Evolutionary conservation across 1,140 invertebrate species (phyloP).

Genomic region (Ephestia elutella): DNA sequence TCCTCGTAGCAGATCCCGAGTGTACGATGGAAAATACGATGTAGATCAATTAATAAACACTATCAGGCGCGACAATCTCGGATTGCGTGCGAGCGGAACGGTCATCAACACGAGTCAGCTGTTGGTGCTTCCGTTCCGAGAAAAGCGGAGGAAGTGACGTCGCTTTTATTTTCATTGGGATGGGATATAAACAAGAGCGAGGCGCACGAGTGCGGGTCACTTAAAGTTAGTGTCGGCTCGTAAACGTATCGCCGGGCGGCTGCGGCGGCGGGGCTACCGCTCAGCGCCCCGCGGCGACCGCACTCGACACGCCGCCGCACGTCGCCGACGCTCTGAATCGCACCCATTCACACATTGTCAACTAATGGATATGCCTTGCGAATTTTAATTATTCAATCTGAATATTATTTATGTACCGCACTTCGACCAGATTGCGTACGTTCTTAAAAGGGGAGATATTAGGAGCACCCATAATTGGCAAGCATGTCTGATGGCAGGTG

Average conservation of each 20-base stretch:
- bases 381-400: constrained; percentile 16
- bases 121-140: constrained; percentile 11
- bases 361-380: constrained; percentile 46
- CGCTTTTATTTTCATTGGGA: constrained; percentile 63
- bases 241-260: constrained; percentile 66
- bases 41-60: not conserved
- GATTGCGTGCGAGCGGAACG: not conserved
- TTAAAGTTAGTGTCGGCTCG: constrained; percentile 70
- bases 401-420: not conserved
- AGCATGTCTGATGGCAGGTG: too few species aligned
- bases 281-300: constrained; percentile 61
- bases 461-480: too few species aligned
- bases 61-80: not conserved
- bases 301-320: constrained; percentile 70
- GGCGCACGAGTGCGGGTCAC: constrained; percentile 60
- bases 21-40: not conserved
- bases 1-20: too few species aligned
- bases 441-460: too few species aligned
- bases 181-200: constrained; percentile 58
- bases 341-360: constrained; percentile 63
- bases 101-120: constrained; percentile 9
- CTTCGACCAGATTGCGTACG: too few species aligned
- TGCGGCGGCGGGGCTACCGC: constrained; percentile 51
- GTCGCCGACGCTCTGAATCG: constrained; percentile 66
- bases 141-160: constrained; percentile 40